Conservation (phyloP, 2,113 vertebrate genomes). For the Zingel zingel region DNA sequence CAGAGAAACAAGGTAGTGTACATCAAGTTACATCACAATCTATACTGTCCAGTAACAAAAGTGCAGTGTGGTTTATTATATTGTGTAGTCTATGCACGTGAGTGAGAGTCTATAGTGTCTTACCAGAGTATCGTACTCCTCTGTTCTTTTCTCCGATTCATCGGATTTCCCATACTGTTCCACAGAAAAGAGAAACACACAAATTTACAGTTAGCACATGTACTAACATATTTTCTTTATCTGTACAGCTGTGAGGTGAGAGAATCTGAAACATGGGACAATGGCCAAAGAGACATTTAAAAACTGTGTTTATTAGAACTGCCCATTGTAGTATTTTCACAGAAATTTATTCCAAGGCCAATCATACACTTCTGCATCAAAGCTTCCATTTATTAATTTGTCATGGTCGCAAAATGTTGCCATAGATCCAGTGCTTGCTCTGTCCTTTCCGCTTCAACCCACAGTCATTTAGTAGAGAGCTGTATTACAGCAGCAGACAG, state of each 20-base stretch:
- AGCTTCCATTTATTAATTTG: background rate
- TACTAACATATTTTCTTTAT: background rate
- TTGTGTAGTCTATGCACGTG: background rate
- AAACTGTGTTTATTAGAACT: background rate
- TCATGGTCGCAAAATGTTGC: background rate
- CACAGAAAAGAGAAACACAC: slow-evolving; percentile 21
- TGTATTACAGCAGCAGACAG: background rate
- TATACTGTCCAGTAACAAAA: background rate
- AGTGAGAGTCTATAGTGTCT: background rate
- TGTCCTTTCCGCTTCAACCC: background rate
- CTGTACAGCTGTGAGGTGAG: background rate
- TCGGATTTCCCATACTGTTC: slow-evolving; percentile 91
- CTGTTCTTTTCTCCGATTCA: slow-evolving; percentile 94
- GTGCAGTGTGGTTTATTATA: background rate
- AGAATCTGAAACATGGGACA: background rate
- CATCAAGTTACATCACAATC: background rate
- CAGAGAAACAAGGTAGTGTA: background rate
- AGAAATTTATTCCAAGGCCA: background rate
- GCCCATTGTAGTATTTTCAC: background rate
- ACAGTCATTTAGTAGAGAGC: background rate
- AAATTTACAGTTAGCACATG: background rate
- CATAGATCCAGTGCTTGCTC: background rate
- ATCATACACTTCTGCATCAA: background rate
- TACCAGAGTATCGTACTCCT: slow-evolving; percentile 96
- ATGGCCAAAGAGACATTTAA: background rate